A percentile compares a stretch with the other conserved stretches of the same genome.
phyloP scores from a whole-genome alignment of 35 echinoderm and acorn worm species.

The Stichopus chloronotus region DNA sequence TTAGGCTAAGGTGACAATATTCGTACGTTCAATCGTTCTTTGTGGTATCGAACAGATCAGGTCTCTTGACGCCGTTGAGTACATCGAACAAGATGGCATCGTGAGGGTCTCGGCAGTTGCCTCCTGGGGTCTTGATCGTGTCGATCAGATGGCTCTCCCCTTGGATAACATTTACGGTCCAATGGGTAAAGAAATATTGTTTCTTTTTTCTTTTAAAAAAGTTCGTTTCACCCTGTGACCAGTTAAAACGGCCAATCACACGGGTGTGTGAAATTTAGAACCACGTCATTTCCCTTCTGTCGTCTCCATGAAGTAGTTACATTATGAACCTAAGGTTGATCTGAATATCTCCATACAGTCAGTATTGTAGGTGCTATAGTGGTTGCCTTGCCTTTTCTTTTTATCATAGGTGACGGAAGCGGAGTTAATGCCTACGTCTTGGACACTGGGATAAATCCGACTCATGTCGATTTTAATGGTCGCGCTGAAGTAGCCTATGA shows the following conservation, averaged over 20 bases:
- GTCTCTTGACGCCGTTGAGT: slow-evolving; percentile 36
- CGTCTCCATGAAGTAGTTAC: slow-evolving; percentile 36
- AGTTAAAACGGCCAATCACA: no score
- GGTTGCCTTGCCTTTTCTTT: slow-evolving; percentile 14
- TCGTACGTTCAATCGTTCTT: no score
- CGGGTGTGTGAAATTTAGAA: not conserved
- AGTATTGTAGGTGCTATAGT: not conserved
- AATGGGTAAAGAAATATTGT: slow-evolving; percentile 10
- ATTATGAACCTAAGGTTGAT: no score
- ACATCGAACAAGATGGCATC: slow-evolving; percentile 66
- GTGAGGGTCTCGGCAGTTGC: slow-evolving; percentile 16
- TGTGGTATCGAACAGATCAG: slow-evolving; percentile 16
- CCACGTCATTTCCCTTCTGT: not conserved
- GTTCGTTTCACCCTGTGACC: no score
- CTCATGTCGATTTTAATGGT: slow-evolving; percentile 8
- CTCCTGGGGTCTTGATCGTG: slow-evolving; percentile 72
- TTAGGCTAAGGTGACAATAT: no score
- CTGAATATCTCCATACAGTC: not conserved
- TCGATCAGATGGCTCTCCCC: slow-evolving; percentile 59
- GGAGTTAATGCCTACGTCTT: slow-evolving; percentile 20
- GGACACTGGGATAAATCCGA: slow-evolving; percentile 5
- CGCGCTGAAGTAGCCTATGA: not conserved
- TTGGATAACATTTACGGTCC: slow-evolving; percentile 44
- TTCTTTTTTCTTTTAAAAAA: no score
- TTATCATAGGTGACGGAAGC: not conserved